Conservation (phyloP, 2,113 vertebrate species). For the Lasiurus cinereus region DNA sequence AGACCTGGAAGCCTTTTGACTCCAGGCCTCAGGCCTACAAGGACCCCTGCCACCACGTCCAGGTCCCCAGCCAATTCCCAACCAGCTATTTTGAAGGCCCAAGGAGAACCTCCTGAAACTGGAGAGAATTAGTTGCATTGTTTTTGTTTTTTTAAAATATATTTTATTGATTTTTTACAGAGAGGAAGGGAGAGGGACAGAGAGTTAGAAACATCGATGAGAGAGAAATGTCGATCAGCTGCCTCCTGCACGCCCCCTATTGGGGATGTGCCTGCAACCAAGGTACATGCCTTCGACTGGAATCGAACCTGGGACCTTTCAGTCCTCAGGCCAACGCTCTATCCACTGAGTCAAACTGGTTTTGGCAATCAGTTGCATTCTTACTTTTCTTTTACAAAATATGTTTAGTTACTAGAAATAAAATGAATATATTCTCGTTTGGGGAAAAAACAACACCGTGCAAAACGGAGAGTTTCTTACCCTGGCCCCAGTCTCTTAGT, state of each 20-base stretch:
- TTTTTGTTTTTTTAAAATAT: slow-evolving; percentile 20
- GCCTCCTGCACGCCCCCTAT: too few relatives aligned
- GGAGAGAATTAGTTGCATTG: not conserved
- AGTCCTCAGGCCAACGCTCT: too few relatives aligned
- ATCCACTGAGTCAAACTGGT: too few relatives aligned
- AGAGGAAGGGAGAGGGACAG: too few relatives aligned
- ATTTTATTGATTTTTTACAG: not conserved
- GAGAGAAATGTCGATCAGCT: too few relatives aligned
- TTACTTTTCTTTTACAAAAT: slow-evolving; percentile 32
- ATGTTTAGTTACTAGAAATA: not conserved
- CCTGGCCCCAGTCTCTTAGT: not conserved
- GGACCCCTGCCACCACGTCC: not conserved
- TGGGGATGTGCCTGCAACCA: too few relatives aligned
- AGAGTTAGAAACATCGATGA: too few relatives aligned
- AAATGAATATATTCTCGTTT: slow-evolving; percentile 13
- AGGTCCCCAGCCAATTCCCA: not conserved
- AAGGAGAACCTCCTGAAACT: not conserved
- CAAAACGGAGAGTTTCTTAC: not conserved
- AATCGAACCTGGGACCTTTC: too few relatives aligned
- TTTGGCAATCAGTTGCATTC: not conserved
- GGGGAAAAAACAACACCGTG: not conserved
- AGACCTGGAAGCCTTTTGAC: not conserved
- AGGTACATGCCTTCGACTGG: too few relatives aligned
- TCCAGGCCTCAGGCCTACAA: not conserved
- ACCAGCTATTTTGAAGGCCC: not conserved